Evolutionary conservation across 2,113 vertebrate genomes (phyloP).

Genomic region (Choloepus hoffmanni): DNA sequence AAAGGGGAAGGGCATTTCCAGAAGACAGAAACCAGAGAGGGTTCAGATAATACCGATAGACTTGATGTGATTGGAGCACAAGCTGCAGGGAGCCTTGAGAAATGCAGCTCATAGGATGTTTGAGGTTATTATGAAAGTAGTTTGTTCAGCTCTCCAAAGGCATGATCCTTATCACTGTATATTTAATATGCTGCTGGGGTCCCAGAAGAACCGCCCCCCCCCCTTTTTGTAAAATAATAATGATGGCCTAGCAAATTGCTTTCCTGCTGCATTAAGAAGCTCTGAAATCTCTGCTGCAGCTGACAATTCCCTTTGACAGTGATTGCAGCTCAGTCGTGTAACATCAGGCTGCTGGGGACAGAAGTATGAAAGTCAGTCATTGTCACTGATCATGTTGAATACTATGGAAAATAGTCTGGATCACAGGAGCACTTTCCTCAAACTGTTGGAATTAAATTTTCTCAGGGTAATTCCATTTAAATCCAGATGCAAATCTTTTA

Average conservation of each 20-base stretch:
- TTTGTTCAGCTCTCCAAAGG: neutral
- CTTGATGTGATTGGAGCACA: accelerated
- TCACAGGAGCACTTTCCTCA: neutral
- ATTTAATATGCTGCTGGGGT: neutral
- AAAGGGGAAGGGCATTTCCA: neutral
- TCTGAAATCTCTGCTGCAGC: neutral
- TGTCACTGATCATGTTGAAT: neutral
- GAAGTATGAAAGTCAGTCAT: neutral
- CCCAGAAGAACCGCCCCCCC: neutral
- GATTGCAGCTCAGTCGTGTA: neutral
- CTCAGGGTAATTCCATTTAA: neutral
- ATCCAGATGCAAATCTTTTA: neutral
- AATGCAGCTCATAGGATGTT: accelerated
- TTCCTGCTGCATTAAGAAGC: neutral
- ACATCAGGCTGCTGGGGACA: neutral
- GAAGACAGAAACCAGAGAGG: neutral
- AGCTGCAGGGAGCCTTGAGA: neutral
- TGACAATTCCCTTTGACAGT: no score
- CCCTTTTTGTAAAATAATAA: neutral
- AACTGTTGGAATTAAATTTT: neutral
- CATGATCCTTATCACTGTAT: neutral
- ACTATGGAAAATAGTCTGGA: neutral
- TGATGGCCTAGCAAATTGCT: neutral
- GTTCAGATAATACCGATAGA: accelerated
- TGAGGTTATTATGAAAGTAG: accelerated